Conservation (phyloP, 2,113 vertebrate genomes). For the Apteryx mantelli region DNA sequence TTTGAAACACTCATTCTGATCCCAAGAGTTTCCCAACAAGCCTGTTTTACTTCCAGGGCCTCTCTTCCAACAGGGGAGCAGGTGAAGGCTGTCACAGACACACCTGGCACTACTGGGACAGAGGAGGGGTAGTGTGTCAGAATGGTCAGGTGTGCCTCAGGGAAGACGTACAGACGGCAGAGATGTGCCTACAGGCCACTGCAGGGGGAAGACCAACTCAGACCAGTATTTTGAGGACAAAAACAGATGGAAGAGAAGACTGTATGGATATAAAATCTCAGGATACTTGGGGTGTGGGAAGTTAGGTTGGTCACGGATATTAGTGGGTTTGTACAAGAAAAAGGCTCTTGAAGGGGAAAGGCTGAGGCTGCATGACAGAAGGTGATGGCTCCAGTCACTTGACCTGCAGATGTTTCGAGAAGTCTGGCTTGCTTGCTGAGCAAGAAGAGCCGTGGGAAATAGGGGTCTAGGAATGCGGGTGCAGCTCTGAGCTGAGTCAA, state of each 20-base stretch:
- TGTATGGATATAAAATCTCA: constrained; percentile 39
- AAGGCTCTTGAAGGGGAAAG: not conserved
- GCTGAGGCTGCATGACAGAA: not conserved
- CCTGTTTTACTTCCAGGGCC: not conserved
- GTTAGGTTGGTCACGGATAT: not conserved
- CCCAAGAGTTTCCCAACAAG: not conserved
- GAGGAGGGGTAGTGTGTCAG: not conserved
- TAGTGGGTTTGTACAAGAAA: not conserved
- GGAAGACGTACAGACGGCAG: not conserved
- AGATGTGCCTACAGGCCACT: not conserved
- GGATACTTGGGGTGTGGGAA: constrained; percentile 45
- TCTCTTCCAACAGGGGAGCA: not conserved
- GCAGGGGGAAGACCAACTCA: not conserved
- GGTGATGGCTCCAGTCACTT: not conserved
- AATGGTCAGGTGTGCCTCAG: not conserved
- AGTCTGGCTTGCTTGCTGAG: not conserved
- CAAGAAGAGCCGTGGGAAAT: not conserved
- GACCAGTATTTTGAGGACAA: not conserved
- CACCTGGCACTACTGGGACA: not conserved
- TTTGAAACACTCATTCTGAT: not conserved
- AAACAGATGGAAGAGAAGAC: not conserved
- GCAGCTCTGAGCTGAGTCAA: constrained; percentile 58
- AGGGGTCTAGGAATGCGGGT: not conserved
- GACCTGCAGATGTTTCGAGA: not conserved
- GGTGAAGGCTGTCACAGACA: not conserved